Evolutionary conservation across 2,888 invertebrate species (phyloP), one percentile per base, ranked within the genome.

Genomic region (Thumatha senex): DNA sequence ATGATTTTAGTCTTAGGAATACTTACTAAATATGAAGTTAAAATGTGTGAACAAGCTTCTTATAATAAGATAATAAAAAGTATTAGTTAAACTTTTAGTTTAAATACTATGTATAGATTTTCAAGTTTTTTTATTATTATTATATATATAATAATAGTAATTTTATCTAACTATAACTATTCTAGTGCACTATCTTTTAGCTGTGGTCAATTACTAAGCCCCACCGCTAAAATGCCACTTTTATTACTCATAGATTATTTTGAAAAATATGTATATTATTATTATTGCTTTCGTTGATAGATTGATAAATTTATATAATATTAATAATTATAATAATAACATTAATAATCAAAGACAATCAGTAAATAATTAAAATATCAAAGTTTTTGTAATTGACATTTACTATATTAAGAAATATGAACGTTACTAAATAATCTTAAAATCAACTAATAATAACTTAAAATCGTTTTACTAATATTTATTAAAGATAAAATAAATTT

Each of bases 11-110:
- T 80, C 83, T 88, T 88, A 89, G 53, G 61, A 72, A 76, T 89
- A 86, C 80, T 86, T 86, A 83, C 81, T 86, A 86, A 82, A 83
- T 90, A 90, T 82, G 86, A 90, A 89, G 89, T 86, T 89, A 89
- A 90, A 90, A 90, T 83, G 88, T 89, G 89, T 90, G 91, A 91
- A 90, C 89, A 91, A 91, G 91, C 91, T 73, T 88, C 87, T 89
- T 91, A 91, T 76, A 81, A 78, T 84, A 77, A 85, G 84, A 84
- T 89, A 89, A 89, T 89, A 88, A 89, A 89, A 90, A 88, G 87
- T 89, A 89, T 87, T 89, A 89, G 83, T 86, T 89, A 86, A 88
- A 87, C 81, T 89, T 90, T 87, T 82, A 86, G 85, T 84, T 87
- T 87, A 79, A 87, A 86, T 89, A 84, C 89, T 90, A 91, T 89